Conservation (phyloP, 2,888 invertebrate species). For the Argyresthia albistria region DNA sequence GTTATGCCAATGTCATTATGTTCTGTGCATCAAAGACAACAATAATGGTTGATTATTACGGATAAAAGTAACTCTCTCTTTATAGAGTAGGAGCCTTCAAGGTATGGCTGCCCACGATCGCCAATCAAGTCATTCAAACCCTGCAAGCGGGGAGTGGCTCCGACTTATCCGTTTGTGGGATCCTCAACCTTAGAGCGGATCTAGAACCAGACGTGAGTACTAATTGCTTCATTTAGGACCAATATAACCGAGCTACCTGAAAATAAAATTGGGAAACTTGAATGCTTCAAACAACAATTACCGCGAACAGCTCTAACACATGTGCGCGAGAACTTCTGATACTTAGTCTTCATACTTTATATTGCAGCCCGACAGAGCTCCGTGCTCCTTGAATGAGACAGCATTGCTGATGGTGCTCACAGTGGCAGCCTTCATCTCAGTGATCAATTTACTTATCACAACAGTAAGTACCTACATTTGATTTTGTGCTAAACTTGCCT, state of each 20-base stretch:
- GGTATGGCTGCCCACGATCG: slow-evolving; percentile 21
- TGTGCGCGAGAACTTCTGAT: too few species aligned
- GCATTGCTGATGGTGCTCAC: slow-evolving; percentile 36
- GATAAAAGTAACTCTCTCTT: too few species aligned
- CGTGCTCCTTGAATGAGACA: slow-evolving; percentile 34
- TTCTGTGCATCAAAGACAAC: too few species aligned
- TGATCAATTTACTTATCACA: slow-evolving; percentile 36
- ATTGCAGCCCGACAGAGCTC: slow-evolving; percentile 26
- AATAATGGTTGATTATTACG: too few species aligned
- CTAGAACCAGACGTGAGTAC: slow-evolving; percentile 16
- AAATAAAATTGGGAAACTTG: too few species aligned
- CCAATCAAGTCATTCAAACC: slow-evolving; percentile 17
- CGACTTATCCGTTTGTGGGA: slow-evolving; percentile 16
- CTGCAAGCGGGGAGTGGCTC: slow-evolving; percentile 15
- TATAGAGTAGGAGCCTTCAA: slow-evolving; percentile 25
- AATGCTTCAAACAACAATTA: too few species aligned
- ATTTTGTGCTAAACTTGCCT: too few species aligned
- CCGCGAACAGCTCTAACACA: too few species aligned
- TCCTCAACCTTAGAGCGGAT: slow-evolving; percentile 10
- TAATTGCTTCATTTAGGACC: not conserved
- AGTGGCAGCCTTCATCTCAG: slow-evolving; percentile 29
- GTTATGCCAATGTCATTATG: too few species aligned
- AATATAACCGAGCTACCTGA: too few species aligned
- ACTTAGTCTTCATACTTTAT: not conserved
- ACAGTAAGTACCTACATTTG: slow-evolving; percentile 35